phyloP scores from a whole-genome alignment of 2,113 vertebrate genomes.

The Melanerpes aurifrons region DNA sequence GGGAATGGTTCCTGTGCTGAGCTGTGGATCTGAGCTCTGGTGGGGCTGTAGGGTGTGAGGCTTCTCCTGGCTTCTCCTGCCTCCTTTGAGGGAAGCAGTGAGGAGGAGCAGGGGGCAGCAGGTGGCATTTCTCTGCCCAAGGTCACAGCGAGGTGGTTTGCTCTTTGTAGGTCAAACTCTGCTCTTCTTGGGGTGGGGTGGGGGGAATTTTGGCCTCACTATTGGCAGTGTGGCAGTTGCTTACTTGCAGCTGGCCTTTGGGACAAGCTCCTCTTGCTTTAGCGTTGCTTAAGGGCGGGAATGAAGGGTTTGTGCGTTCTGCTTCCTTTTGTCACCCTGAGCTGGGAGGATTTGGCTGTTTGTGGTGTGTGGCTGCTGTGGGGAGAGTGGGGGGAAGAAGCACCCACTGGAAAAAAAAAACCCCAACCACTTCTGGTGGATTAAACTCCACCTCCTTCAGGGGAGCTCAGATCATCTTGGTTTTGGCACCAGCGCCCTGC shows the following conservation, averaged over 20 bases:
- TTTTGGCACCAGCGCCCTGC: constrained; percentile 60
- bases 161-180: not conserved
- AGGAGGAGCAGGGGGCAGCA: not conserved
- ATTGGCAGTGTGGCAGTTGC: not conserved
- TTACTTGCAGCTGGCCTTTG: not conserved
- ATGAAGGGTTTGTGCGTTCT: not conserved
- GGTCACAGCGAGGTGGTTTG: rapidly evolving
- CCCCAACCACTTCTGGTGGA: not conserved
- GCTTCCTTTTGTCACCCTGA: not conserved
- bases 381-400: not conserved
- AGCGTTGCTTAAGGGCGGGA: constrained; percentile 10
- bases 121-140: not conserved
- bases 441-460: not conserved
- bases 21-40: not conserved
- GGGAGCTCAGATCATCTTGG: constrained; percentile 41
- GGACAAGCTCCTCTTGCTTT: not conserved
- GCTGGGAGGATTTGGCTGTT: not conserved
- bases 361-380: not conserved
- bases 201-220: not conserved
- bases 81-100: not conserved
- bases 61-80: not conserved
- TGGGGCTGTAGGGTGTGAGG: not conserved
- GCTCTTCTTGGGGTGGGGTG: not conserved
- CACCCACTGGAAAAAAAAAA: not conserved
- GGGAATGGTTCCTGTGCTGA: not conserved